Evolutionary conservation across 2,113 vertebrate genomes (phyloP).

Genomic region (Rhadina sibilatrix): DNA sequence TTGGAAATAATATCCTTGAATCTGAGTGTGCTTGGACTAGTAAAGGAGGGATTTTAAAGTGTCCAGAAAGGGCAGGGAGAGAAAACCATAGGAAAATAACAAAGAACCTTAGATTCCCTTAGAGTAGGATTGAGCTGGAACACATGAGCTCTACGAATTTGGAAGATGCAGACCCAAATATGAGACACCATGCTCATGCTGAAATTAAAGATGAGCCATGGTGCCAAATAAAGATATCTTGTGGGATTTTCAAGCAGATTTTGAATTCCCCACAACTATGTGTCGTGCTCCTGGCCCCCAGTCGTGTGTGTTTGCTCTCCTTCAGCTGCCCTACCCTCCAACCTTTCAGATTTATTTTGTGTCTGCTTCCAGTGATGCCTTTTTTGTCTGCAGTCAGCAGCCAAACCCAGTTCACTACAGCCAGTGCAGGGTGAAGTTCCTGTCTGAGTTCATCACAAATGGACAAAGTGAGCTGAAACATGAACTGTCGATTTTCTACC

Average conservation of each 20-base stretch:
- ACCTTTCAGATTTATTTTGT: not conserved
- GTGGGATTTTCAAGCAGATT: not conserved
- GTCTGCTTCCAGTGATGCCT: not conserved
- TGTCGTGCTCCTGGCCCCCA: not conserved
- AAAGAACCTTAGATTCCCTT: slow-evolving; percentile 32
- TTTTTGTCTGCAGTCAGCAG: not conserved
- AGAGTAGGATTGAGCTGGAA: not conserved
- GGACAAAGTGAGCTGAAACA: not conserved
- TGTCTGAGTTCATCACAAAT: not conserved
- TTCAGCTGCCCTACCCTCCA: not conserved
- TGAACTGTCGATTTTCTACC: not conserved
- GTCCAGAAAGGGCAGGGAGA: slow-evolving; percentile 12
- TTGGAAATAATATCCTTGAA: slow-evolving; percentile 52
- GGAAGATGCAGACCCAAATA: not conserved
- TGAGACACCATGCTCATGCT: not conserved
- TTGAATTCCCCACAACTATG: slow-evolving; percentile 1
- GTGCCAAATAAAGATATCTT: not conserved
- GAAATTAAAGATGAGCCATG: not conserved
- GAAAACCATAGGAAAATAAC: slow-evolving; percentile 13
- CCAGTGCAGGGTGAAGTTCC: not conserved
- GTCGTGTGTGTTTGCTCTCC: not conserved
- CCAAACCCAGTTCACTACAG: not conserved
- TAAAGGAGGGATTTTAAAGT: slow-evolving; percentile 42
- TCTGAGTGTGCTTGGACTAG: slow-evolving; percentile 26
- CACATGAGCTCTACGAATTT: not conserved